Evolutionary conservation across 1,140 invertebrate species (phyloP).

Genomic region (Sinella curviseta): DNA sequence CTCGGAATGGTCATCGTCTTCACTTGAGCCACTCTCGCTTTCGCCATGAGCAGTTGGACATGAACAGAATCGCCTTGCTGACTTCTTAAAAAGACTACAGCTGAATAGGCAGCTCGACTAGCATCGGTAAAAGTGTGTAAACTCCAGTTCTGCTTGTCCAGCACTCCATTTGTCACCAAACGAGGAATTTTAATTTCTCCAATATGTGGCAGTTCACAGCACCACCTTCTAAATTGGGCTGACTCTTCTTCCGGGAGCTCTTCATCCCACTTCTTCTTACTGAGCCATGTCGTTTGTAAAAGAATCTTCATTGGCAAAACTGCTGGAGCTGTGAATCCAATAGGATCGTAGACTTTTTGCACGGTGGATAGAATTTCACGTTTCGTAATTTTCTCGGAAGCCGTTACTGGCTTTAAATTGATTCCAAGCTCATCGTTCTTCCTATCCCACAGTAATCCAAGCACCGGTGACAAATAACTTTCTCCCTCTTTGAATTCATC

Average conservation of each 20-base stretch:
- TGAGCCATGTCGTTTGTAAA: conserved; percentile 27
- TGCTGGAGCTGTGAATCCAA: conserved; percentile 5
- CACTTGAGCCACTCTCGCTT: conserved; percentile 39
- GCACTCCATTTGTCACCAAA: conserved; percentile 52
- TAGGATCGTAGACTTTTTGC: not conserved
- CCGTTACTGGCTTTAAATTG: not conserved
- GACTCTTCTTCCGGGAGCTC: conserved; percentile 26
- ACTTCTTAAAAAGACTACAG: no score
- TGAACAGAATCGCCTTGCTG: not conserved
- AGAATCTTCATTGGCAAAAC: conserved; percentile 20
- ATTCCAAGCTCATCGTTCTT: conserved; percentile 38
- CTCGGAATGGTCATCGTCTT: conserved; percentile 18
- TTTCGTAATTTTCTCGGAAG: not conserved
- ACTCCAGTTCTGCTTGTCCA: conserved; percentile 25
- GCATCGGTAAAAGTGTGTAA: no score
- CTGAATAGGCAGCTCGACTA: no score
- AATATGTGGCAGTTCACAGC: conserved; percentile 41
- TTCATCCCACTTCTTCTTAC: conserved; percentile 38
- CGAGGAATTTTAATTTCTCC: conserved; percentile 46
- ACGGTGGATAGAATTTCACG: conserved; percentile 20
- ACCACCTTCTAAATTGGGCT: conserved; percentile 46
- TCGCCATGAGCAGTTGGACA: not conserved
- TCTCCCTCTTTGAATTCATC: not conserved
- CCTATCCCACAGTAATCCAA: conserved; percentile 48
- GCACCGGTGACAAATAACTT: conserved; percentile 28